Evolutionary conservation across 2,888 invertebrate species (phyloP).

Genomic region (Lampropteryx suffumata): DNA sequence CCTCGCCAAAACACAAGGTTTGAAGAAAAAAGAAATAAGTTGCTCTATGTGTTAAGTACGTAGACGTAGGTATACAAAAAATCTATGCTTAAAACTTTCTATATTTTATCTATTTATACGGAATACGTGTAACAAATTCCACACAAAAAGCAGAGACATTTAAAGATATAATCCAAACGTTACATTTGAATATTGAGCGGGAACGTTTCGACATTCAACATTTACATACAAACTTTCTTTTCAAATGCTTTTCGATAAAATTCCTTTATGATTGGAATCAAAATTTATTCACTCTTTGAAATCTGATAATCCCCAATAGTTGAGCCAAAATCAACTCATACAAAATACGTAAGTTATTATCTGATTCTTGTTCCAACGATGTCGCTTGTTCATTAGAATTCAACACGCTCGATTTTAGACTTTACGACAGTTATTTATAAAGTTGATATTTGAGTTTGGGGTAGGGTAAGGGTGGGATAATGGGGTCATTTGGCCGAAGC

Average conservation of each 20-base stretch:
- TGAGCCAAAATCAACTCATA: conserved; percentile 56
- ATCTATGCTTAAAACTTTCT: too few species aligned
- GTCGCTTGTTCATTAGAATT: conserved; percentile 58
- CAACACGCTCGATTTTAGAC: conserved; percentile 44
- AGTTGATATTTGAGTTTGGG: conserved; percentile 50
- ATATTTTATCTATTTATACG: too few species aligned
- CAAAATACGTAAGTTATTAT: conserved; percentile 67
- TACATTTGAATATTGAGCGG: conserved; percentile 36
- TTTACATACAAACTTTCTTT: conserved; percentile 37
- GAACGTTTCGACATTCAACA: conserved; percentile 32
- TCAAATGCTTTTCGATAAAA: conserved; percentile 37
- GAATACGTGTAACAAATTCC: conserved; percentile 5
- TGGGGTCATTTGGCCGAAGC: conserved; percentile 69
- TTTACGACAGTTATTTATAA: conserved; percentile 44
- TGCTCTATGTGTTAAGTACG: too few species aligned
- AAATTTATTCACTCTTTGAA: conserved; percentile 51
- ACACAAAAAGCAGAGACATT: conserved; percentile 18
- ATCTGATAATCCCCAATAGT: conserved; percentile 57
- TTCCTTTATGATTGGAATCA: conserved; percentile 42
- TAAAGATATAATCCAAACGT: conserved; percentile 28
- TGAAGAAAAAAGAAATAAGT: too few species aligned
- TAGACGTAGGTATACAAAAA: too few species aligned
- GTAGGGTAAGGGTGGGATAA: conserved; percentile 62
- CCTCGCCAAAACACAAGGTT: too few species aligned
- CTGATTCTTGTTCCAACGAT: conserved; percentile 57